These are phyloP conservation scores for Hypsopygia costalis DNA, from an alignment of 2,888 invertebrate genomes.

Conservation along the genomic window DNA sequence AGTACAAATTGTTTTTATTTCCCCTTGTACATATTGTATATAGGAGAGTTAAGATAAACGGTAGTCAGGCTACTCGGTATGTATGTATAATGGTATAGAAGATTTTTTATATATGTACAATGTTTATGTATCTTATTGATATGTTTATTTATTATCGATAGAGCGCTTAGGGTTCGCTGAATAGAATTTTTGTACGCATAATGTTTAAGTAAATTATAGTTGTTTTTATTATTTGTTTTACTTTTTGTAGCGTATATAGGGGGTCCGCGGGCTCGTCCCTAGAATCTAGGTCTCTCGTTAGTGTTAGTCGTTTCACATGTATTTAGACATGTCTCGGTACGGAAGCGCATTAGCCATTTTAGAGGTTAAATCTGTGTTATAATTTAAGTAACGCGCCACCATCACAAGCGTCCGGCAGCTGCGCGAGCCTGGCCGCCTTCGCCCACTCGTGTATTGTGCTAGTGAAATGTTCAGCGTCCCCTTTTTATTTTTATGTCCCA, in stretches of 20 bases:
- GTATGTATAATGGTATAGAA: slow-evolving; percentile 60
- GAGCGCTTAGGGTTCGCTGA: slow-evolving; percentile 54
- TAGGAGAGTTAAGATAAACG: slow-evolving; percentile 59
- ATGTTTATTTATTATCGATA: slow-evolving; percentile 70
- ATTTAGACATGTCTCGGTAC: slow-evolving; percentile 46
- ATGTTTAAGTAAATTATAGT: slow-evolving; percentile 78
- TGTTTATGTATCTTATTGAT: slow-evolving; percentile 70
- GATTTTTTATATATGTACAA: slow-evolving; percentile 71
- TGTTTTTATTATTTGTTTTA: slow-evolving; percentile 73
- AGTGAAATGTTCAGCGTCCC: not conserved
- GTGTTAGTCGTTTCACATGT: slow-evolving; percentile 51
- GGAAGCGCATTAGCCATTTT: slow-evolving; percentile 52
- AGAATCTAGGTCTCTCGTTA: slow-evolving; percentile 53
- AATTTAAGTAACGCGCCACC: slow-evolving; percentile 35
- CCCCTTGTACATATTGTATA: slow-evolving; percentile 79
- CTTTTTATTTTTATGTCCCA: not conserved
- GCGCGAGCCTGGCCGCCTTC: slow-evolving; percentile 1
- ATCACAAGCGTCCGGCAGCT: slow-evolving; percentile 17
- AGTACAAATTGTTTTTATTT: slow-evolving; percentile 82
- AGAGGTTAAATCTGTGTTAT: slow-evolving; percentile 58
- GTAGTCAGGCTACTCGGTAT: slow-evolving; percentile 56
- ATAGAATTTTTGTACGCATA: slow-evolving; percentile 75
- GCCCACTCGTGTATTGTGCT: not conserved
- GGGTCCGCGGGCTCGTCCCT: slow-evolving; percentile 39
- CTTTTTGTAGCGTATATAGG: slow-evolving; percentile 51